These are phyloP conservation scores for Sebastes baramenuke DNA, from an alignment of 2,797 vertebrate species.

Conservation along the genomic window DNA sequence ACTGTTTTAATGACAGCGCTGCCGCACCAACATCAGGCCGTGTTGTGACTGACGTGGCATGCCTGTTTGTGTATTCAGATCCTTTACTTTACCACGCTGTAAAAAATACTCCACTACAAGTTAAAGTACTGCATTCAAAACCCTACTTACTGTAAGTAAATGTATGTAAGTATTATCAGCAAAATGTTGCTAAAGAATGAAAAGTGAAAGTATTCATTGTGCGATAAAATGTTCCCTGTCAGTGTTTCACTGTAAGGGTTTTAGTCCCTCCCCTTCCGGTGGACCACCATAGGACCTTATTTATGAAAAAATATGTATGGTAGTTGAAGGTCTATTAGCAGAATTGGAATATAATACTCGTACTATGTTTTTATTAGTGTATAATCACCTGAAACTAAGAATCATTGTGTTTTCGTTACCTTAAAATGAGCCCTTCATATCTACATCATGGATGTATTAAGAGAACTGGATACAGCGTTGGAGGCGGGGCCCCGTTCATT, in stretches of 20 bases:
- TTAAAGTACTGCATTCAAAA: neutral
- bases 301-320: too few species aligned
- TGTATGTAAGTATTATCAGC: too few species aligned
- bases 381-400: neutral
- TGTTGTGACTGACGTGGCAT: slow-evolving; percentile 48
- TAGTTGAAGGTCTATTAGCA: neutral
- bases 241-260: neutral
- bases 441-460: too few species aligned
- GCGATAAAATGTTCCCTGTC: neutral
- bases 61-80: slow-evolving; percentile 8
- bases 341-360: neutral
- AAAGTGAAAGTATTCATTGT: neutral
- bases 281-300: too few species aligned
- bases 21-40: slow-evolving; percentile 62
- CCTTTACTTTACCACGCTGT: neutral
- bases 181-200: too few species aligned
- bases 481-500: too few species aligned
- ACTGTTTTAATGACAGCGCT: slow-evolving; percentile 42
- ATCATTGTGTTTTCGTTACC: neutral
- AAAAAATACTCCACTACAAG: neutral
- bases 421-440: neutral
- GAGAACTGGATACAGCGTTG: too few species aligned
- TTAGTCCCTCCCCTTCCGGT: too few species aligned
- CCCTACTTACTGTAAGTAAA: too few species aligned
- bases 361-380: neutral